Percentiles rank a stretch among this genome's conserved stretches.
Conservation (phyloP, 2,797 vertebrate genomes). For the Peromyscus melanophrys region DNA sequence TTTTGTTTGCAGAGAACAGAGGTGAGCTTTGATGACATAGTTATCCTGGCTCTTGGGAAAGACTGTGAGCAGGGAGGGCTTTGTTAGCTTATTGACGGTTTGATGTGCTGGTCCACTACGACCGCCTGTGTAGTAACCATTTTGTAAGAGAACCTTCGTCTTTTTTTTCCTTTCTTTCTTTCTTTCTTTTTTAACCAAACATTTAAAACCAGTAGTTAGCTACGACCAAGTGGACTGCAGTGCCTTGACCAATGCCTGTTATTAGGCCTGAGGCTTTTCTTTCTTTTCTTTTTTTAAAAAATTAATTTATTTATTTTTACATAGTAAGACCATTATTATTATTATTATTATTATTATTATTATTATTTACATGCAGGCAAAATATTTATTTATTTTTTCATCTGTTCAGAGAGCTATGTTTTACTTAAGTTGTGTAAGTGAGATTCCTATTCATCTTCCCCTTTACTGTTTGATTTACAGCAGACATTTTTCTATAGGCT, state of each 20-base stretch:
- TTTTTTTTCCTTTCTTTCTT: background rate
- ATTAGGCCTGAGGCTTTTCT: background rate
- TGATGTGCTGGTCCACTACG: conserved; percentile 11
- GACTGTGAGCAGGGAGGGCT: background rate
- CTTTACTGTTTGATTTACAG: too few species aligned
- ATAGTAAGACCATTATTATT: too few species aligned
- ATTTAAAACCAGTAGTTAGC: background rate
- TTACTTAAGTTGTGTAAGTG: too few species aligned
- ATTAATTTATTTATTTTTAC: too few species aligned
- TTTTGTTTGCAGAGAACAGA: background rate
- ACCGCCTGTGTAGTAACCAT: background rate
- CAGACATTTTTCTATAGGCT: too few species aligned
- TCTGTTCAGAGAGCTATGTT: too few species aligned
- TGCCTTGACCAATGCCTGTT: background rate
- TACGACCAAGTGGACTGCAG: background rate
- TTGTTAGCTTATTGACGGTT: background rate
- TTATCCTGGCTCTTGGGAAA: background rate
- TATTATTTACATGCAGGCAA: too few species aligned
- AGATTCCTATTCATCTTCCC: too few species aligned
- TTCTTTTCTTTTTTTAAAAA: too few species aligned
- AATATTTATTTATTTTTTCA: too few species aligned
- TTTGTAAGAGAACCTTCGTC: background rate
- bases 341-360: too few species aligned
- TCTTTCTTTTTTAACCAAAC: background rate
- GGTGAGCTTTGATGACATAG: background rate